Conservation (phyloP, 1,140 invertebrate species). For the Bombus waltoni region DNA sequence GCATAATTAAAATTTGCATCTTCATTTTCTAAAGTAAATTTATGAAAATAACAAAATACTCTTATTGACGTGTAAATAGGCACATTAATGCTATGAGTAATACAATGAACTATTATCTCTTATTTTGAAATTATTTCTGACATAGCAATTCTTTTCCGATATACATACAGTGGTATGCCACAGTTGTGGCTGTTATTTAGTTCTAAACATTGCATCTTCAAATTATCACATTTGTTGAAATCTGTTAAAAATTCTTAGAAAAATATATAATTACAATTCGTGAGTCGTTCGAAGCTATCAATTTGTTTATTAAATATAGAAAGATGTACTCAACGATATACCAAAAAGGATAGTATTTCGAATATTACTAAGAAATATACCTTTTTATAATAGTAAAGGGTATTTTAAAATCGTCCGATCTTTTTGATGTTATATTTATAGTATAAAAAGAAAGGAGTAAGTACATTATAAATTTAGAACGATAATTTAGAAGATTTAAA, state of each 20-base stretch:
- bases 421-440: not conserved
- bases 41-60: not conserved
- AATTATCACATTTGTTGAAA: not conserved
- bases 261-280: not conserved
- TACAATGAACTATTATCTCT: not conserved
- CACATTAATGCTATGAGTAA: not conserved
- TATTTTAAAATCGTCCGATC: not conserved
- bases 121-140: not conserved
- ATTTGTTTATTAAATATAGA: not conserved
- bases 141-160: not conserved
- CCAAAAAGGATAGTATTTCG: not conserved
- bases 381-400: not conserved
- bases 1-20: not conserved
- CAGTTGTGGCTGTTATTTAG: not conserved
- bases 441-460: not conserved
- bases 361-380: not conserved
- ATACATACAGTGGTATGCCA: too few species aligned
- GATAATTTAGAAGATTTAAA: too few species aligned
- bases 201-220: not conserved
- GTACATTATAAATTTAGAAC: not conserved
- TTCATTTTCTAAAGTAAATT: slow-evolving; percentile 13
- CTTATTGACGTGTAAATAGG: slow-evolving; percentile 30
- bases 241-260: not conserved
- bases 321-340: not conserved
- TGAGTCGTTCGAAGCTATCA: not conserved